These are phyloP conservation scores for Crambe crambe DNA, from an alignment of 37 sponge, comb jelly and placozoan genomes.

Conservation along the genomic window DNA sequence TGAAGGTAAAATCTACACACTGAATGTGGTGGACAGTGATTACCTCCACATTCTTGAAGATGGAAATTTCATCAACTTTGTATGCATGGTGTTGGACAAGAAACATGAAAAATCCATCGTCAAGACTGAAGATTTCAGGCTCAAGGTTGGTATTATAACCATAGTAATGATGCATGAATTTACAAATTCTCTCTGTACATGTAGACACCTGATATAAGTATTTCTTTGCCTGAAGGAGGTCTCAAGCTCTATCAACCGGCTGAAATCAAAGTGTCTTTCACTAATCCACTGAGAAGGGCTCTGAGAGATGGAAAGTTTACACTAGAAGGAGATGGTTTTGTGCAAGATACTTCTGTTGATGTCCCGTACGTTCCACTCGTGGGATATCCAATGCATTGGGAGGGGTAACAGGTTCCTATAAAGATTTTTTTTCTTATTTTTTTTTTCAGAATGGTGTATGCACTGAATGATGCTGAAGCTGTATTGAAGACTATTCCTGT, in stretches of 20 bases:
- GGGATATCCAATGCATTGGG: background rate
- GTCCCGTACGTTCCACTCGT: background rate
- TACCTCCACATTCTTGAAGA: slow-evolving; percentile 44
- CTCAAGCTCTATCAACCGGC: slow-evolving; percentile 51
- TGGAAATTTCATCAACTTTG: slow-evolving; percentile 54
- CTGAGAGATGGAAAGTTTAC: slow-evolving; percentile 40
- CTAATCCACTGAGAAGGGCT: slow-evolving; percentile 33
- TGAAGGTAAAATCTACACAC: slow-evolving; percentile 10
- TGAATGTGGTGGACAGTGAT: slow-evolving; percentile 18
- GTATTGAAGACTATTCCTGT: slow-evolving; percentile 42
- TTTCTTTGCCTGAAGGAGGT: slow-evolving; percentile 34
- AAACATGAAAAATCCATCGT: slow-evolving; percentile 19
- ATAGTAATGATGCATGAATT: too few species aligned
- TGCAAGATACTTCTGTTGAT: background rate
- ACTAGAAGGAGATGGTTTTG: slow-evolving; percentile 6
- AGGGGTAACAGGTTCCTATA: background rate
- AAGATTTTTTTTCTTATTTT: background rate
- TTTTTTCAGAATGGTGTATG: slow-evolving; percentile 18
- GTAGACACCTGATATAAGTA: slow-evolving; percentile 53
- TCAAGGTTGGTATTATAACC: slow-evolving; percentile 35
- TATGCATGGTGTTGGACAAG: slow-evolving; percentile 25
- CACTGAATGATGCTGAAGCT: slow-evolving; percentile 15
- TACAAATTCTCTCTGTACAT: background rate
- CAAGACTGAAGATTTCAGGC: slow-evolving; percentile 11
- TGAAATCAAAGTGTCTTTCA: slow-evolving; percentile 34